phyloP scores from a whole-genome alignment of 2,888 invertebrate genomes.

The Apantesis nais region DNA sequence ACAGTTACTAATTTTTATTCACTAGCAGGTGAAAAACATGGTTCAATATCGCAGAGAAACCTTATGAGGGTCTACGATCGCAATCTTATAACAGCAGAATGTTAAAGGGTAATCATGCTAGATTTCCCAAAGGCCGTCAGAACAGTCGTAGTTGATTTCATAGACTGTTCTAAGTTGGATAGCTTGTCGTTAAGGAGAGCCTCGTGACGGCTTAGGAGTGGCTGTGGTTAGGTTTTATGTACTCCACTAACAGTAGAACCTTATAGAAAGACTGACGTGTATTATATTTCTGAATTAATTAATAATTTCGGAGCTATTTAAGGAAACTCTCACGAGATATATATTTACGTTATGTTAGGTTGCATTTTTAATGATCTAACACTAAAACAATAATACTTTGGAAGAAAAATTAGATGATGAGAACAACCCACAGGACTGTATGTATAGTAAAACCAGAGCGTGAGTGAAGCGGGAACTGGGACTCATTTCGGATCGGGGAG shows the following conservation, averaged over 20 bases:
- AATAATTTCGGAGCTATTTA: too few species aligned
- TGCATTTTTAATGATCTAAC: too few species aligned
- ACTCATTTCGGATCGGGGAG: slow-evolving; percentile 64
- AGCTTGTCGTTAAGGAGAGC: background rate
- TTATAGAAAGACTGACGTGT: background rate
- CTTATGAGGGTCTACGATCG: background rate
- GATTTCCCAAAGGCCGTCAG: slow-evolving; percentile 1
- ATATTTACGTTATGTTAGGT: too few species aligned
- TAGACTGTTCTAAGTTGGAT: background rate
- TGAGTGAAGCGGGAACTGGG: slow-evolving; percentile 25
- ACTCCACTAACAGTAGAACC: background rate
- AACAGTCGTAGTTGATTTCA: background rate
- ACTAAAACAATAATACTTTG: too few species aligned
- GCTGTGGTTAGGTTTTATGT: background rate
- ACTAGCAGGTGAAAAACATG: background rate
- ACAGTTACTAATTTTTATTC: background rate
- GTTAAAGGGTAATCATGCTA: background rate
- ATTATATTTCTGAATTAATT: background rate
- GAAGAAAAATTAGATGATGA: background rate
- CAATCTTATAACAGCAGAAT: background rate
- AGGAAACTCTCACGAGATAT: too few species aligned
- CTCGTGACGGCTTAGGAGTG: background rate
- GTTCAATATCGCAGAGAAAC: background rate
- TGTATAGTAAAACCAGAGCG: slow-evolving; percentile 4
- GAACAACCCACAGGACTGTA: slow-evolving; percentile 2